Percentiles rank a stretch among this genome's conserved stretches.
Conservation (phyloP, 2,113 vertebrate species). For the Callionymus lyra region DNA sequence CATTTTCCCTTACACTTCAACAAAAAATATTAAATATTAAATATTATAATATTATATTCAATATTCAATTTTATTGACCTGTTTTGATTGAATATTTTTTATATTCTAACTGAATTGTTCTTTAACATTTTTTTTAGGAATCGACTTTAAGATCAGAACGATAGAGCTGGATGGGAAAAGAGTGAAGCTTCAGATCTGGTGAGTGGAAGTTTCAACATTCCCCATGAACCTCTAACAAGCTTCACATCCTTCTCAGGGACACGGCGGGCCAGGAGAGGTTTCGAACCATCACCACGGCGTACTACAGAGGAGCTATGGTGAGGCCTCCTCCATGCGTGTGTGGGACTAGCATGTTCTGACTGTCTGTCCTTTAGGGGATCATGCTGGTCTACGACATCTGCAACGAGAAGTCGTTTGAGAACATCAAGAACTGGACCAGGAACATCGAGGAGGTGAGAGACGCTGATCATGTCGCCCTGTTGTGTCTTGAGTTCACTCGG, state of each 20-base stretch:
- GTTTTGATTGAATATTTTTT: not conserved
- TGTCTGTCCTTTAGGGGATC: conserved; percentile 75
- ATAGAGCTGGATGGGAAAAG: conserved; percentile 95
- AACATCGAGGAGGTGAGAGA: conserved; percentile 91
- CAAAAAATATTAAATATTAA: too few relatives aligned
- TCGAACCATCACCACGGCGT: conserved; percentile 89
- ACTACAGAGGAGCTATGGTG: conserved; percentile 93
- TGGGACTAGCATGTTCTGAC: not conserved
- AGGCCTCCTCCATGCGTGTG: conserved; percentile 4
- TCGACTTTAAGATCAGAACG: conserved; percentile 98
- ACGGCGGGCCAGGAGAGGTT: conserved; percentile 92
- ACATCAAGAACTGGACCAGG: conserved; percentile 98
- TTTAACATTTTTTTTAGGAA: too few relatives aligned
- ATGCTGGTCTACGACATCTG: conserved; percentile 98
- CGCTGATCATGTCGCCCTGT: too few relatives aligned
- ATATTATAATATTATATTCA: too few relatives aligned
- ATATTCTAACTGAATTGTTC: too few relatives aligned
- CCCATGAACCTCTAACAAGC: not conserved
- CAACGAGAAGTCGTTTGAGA: conserved; percentile 97
- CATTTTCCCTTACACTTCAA: too few relatives aligned
- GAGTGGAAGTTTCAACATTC: conserved; percentile 37
- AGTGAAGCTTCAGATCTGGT: conserved; percentile 98
- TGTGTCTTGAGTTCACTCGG: too few relatives aligned
- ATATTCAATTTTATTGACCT: too few relatives aligned
- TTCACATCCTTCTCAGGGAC: conserved; percentile 69